Evolutionary conservation across 1,140 invertebrate genomes (phyloP).

Genomic region (Cyphomyrmex costatus): DNA sequence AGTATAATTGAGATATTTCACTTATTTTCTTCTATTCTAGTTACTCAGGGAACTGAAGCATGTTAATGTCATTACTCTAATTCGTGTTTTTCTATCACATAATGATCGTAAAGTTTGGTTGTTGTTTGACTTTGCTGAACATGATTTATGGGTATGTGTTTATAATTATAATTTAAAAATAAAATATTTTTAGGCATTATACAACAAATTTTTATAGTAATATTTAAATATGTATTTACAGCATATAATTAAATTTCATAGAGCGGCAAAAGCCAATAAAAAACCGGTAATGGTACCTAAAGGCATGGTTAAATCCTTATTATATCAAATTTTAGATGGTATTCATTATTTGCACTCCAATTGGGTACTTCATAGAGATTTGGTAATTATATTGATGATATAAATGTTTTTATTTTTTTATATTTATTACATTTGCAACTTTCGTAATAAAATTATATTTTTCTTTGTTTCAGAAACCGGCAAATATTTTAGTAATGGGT

Average conservation of each 20-base stretch:
- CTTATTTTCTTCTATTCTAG: conserved; percentile 87
- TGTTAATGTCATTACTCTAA: conserved; percentile 98
- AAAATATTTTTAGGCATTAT: not conserved
- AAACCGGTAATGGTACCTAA: conserved; percentile 98
- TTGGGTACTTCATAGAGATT: conserved; percentile 99
- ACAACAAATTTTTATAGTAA: not conserved
- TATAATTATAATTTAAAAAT: not conserved
- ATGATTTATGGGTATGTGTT: conserved; percentile 96
- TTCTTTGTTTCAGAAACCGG: conserved; percentile 94
- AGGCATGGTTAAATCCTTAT: conserved; percentile 98
- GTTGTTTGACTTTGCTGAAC: conserved; percentile 99
- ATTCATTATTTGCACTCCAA: conserved; percentile 99
- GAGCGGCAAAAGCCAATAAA: conserved; percentile 99
- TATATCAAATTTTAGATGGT: conserved; percentile 99
- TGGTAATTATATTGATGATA: conserved; percentile 88
- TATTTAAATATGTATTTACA: conserved; percentile 81
- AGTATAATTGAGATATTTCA: not conserved
- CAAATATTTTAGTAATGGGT: conserved; percentile 99
- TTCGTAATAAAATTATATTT: not conserved
- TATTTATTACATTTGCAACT: not conserved
- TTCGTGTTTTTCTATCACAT: conserved; percentile 98
- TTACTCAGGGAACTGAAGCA: conserved; percentile 99
- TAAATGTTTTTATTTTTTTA: not conserved
- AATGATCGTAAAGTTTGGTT: conserved; percentile 99
- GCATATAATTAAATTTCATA: conserved; percentile 99